Evolutionary conservation across 64 coral and sea anemone genomes (phyloP), one percentile per base, ranked within the genome.

Genomic region (Dendrophyllia cribrosa): DNA sequence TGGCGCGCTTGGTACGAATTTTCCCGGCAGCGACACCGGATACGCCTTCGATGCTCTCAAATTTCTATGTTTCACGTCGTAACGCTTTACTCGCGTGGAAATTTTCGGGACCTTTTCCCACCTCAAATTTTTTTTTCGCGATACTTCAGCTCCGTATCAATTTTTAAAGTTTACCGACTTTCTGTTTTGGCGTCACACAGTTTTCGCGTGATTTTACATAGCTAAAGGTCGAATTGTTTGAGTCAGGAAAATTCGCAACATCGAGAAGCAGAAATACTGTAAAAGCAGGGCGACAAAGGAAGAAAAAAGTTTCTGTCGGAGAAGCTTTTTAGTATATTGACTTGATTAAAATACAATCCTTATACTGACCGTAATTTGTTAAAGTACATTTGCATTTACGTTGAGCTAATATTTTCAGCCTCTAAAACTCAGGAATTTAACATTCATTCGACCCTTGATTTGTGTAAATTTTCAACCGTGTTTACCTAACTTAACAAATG

Each of bases 1-100:
- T 84, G 3, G 19, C 61, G 62, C 46, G 80, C 80, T 67, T 84
- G 80, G 60, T 67, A 67, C 80, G 62, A 51, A 12, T 3, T 51
- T 68, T 51, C 61, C 60, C 80, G 1, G 17, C 17, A 55, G 20
- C 49, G 46, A 2, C 44, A 19, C 13, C 58, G 80, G 80, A 49
- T 67, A 51, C 19, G 12, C 43, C 21, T 79, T 79, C 7, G 16
- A n/a, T 50, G 19, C 43, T 47, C 43, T 66, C 44, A 67, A 11
- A 22, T 84, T 67, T 65, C 62, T n/a, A 2, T 34, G 34, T 34
- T 34, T 34, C 34, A 34, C 34, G 34, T 56, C 53, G 53, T 56
- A 56, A 56, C 53, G 53, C 53, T 12, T 56, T 56, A 12, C 53
- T 12, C 53, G 12, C 7, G 53, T 56, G 53, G 53, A 56, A 56